Conservation (phyloP, 2,888 invertebrate genomes). For the Idaea dimidiata region DNA sequence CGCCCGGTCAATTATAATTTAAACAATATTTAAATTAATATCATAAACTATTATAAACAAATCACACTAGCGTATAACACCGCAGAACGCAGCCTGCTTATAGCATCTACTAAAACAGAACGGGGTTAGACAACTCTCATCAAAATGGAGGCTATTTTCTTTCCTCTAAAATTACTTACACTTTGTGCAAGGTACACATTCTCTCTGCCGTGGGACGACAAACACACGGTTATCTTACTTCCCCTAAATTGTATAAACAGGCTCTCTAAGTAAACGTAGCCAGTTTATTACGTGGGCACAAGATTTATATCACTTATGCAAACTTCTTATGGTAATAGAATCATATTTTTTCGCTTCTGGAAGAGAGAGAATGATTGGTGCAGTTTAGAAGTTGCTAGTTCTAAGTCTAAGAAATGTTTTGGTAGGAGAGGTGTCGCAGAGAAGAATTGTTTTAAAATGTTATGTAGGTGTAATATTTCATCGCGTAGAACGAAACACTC, state of each 20-base stretch:
- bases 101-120: background rate
- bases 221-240: background rate
- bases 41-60: too few species aligned
- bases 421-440: too few species aligned
- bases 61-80: background rate
- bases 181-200: background rate
- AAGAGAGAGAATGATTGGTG: background rate
- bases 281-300: background rate
- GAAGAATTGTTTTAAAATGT: background rate
- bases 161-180: background rate
- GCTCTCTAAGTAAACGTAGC: background rate
- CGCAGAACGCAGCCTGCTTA: background rate
- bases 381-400: background rate
- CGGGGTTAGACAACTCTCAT: background rate
- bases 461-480: too few species aligned
- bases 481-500: too few species aligned
- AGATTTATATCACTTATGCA: slow-evolving; percentile 1
- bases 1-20: too few species aligned
- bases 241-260: background rate
- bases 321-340: background rate
- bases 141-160: background rate
- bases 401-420: background rate
- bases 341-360: background rate
- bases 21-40: too few species aligned
- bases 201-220: background rate